These are phyloP conservation scores for Cladopsammia gracilis DNA, from an alignment of 64 coral and sea anemone species.

Conservation along the genomic window DNA sequence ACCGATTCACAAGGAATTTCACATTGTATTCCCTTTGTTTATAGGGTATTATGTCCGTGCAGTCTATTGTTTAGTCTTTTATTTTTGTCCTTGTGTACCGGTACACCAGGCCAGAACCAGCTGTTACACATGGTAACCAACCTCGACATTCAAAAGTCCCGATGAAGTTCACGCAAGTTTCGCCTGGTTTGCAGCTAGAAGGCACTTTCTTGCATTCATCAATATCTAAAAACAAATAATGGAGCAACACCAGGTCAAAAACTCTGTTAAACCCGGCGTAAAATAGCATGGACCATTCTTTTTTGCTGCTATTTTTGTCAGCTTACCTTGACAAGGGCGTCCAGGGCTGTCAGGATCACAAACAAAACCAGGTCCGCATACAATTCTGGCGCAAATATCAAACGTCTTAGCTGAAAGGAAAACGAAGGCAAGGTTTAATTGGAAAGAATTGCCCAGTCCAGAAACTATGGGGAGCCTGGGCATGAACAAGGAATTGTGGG, in stretches of 20 bases:
- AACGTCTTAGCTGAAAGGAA: background rate
- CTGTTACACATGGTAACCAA: background rate
- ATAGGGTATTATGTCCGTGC: too few species aligned
- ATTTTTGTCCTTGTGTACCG: too few species aligned
- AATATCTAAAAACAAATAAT: conserved; percentile 53
- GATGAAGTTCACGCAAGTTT: conserved; percentile 9
- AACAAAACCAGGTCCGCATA: conserved; percentile 14
- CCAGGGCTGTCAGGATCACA: background rate
- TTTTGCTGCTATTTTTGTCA: background rate
- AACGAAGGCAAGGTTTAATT: background rate
- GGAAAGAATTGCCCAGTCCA: background rate
- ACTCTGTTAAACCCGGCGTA: too few species aligned
- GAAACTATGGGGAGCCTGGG: too few species aligned
- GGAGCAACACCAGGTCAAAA: background rate
- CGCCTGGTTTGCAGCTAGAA: conserved; percentile 14
- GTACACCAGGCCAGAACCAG: too few species aligned
- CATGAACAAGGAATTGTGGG: too few species aligned
- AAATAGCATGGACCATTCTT: background rate
- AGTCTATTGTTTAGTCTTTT: too few species aligned
- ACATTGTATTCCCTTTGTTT: too few species aligned
- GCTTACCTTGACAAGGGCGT: background rate
- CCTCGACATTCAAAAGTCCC: conserved; percentile 41
- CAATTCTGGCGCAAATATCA: background rate
- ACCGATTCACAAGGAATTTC: too few species aligned
- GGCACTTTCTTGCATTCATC: conserved; percentile 46